Percentiles rank a stretch among this genome's conserved stretches.
These are phyloP conservation scores for Tenthredo scrophulariae DNA, from an alignment of 2,888 invertebrate species.

Conservation along the genomic window DNA sequence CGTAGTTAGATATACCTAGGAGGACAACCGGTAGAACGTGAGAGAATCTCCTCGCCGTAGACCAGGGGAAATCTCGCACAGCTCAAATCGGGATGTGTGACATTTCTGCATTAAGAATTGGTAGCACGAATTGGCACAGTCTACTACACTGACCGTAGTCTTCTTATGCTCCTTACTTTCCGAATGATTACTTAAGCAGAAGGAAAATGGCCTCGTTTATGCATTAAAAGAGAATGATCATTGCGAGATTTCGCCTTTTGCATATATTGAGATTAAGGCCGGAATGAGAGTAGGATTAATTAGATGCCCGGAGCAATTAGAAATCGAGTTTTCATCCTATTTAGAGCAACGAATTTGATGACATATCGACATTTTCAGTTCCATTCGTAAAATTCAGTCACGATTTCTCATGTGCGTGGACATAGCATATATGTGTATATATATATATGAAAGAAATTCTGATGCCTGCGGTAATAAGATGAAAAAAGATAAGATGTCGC, in stretches of 20 bases:
- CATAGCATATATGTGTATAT: not conserved
- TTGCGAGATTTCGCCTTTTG: not conserved
- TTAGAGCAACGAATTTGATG: not conserved
- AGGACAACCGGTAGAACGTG: conserved; percentile 12
- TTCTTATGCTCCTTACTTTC: not conserved
- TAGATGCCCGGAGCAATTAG: not conserved
- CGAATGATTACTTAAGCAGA: not conserved
- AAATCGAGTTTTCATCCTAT: not conserved
- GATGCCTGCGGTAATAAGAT: conserved; percentile 5
- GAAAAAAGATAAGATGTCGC: not conserved
- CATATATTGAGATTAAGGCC: conserved; percentile 7
- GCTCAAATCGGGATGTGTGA: not conserved
- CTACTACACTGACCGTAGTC: not conserved
- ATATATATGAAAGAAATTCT: not conserved
- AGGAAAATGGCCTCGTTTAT: not conserved
- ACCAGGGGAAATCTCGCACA: not conserved
- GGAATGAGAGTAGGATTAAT: conserved; percentile 10
- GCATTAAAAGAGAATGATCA: not conserved
- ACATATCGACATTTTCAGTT: not conserved
- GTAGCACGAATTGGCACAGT: conserved; percentile 3
- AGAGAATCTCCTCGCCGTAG: conserved; percentile 2
- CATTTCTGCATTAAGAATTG: conserved; percentile 33
- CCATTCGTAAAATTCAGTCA: conserved; percentile 25
- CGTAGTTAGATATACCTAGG: not conserved
- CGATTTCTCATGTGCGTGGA: conserved; percentile 15